Base-by-base conservation (phyloP, 2,113 vertebrate species). In the Chaenocephalus aceratus region DNA sequence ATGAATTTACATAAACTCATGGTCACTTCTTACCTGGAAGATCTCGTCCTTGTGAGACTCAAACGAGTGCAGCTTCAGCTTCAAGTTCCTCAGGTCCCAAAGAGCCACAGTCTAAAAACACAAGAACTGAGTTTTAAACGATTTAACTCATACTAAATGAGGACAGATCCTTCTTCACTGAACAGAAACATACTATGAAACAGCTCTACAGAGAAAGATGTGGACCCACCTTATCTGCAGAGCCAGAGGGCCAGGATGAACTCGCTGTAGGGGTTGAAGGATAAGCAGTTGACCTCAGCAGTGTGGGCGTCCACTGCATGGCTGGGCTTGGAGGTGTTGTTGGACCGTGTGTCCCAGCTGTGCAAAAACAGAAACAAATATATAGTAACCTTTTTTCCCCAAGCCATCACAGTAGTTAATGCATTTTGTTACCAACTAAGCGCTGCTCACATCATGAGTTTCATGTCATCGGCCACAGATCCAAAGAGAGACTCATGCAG, bases 31-130 rank as follows among this genome's bases (percentile, higher is more conserved):
- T 96, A 99, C 98, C 96, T 99, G 98, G 92, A 99, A 99, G 94
- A 99, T 99, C 94, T 99, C 98, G 87, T 99, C 98, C 93, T 99
- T 99, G 92, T 99, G 98, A 15, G 98, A 99, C 89, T 99, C 98
- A 93, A 99, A 99, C 0, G 98, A 99, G 91, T 99, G 98, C 85
- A 99, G 95, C 86, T 99, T 99, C 82, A 99, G 92, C 80, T 99
- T 99, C 66, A 99, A 88, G 88, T 99, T 99, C 90, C 98, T 96
- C 82, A 99, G 91, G 88, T 99, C 98, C 98, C 98, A 99, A 23
- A 99, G 94, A 57, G 98, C 97, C 84, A 99, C 98, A 49, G 98
- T 99, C 97, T 99, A 77, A 49, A 83, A 83, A 69, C 5, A 60
- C 68, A 82, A 60, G 26, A 10, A 53, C 48, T 36, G 14, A 51